Base-by-base conservation (phyloP, 2,888 invertebrate genomes). In the Monochamus alternatus region DNA sequence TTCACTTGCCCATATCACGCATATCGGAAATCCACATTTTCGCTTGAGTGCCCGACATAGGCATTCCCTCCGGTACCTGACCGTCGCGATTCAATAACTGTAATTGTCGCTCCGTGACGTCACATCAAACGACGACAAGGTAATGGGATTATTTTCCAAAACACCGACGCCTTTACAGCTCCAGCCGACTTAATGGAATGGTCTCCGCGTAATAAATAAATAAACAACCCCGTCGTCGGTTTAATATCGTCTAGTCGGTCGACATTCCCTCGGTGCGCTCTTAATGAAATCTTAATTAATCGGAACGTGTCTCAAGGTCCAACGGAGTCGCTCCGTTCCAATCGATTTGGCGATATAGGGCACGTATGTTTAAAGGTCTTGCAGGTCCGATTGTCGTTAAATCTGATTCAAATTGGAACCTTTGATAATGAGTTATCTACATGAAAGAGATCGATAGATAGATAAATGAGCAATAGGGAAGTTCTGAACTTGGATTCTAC, bases 251-350 rank as follows among this genome's bases (percentile, higher is more conserved):
- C 55, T 22, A 55, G 55, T 55, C 55, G 4, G 55, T 55, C 55
- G 55, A 22, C 14, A 55, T n/a, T n/a, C n/a, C 55, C n/a, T 55
- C 55, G n/a, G 55, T 55, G 55, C 22, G 55, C 55, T 55, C 55
- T n/a, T 55, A 55, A 55, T 55, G 55, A 55, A 55, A 55, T 55
- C 55, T 55, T 55, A 55, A 55, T 55, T 55, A 55, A 55, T 55
- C 22, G 55, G 55, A 14, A 55, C 55, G 55, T 55, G 55, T 55
- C 55, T 55, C 55, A 55, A 55, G 55, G n/a, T 55, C 55, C 55
- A 55, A 55, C n/a, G n/a, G 22, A n/a, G 47, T 12, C 8, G 10
- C 47, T 47, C 55, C 3, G 55, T 2, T 55, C 22, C 14, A 7
- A 38, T 38, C 38, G 38, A 7, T 38, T 7, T 38, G 2, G 5